Evolutionary conservation across 2,113 vertebrate species (phyloP).

Genomic region (Ciconia stormi): DNA sequence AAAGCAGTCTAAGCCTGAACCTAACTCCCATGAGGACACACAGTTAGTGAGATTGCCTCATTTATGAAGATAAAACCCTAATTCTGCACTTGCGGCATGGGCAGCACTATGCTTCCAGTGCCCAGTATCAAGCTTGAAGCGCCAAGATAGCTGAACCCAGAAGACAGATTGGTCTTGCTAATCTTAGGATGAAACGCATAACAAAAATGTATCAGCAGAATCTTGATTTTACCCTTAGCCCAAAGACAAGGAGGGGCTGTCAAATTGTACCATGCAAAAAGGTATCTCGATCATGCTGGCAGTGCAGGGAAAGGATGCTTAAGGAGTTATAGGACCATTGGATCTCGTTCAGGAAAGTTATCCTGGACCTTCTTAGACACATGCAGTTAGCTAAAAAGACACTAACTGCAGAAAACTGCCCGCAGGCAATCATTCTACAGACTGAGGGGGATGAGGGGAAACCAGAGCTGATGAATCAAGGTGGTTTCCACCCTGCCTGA

Average conservation of each 20-base stretch:
- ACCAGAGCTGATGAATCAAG: neutral
- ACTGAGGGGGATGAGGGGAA: neutral
- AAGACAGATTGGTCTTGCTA: neutral
- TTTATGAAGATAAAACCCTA: neutral
- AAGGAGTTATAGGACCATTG: neutral
- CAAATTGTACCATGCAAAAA: neutral
- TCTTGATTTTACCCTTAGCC: neutral
- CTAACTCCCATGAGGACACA: neutral
- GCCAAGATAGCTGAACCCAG: neutral
- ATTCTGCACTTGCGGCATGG: accelerated
- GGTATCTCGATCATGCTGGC: accelerated
- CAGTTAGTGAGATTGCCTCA: neutral
- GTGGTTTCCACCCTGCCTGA: neutral
- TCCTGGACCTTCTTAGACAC: neutral
- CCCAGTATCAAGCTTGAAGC: neutral
- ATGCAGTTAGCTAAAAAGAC: neutral
- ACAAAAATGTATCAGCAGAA: neutral
- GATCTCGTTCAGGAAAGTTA: neutral
- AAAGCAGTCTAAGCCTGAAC: neutral
- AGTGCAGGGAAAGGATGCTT: neutral
- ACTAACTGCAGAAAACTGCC: neutral
- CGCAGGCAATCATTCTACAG: neutral
- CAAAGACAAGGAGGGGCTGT: neutral
- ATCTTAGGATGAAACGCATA: neutral
- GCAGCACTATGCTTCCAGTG: accelerated